Evolutionary conservation across 2,888 invertebrate genomes (phyloP).

Genomic region (Callyntrura guangdongensis): DNA sequence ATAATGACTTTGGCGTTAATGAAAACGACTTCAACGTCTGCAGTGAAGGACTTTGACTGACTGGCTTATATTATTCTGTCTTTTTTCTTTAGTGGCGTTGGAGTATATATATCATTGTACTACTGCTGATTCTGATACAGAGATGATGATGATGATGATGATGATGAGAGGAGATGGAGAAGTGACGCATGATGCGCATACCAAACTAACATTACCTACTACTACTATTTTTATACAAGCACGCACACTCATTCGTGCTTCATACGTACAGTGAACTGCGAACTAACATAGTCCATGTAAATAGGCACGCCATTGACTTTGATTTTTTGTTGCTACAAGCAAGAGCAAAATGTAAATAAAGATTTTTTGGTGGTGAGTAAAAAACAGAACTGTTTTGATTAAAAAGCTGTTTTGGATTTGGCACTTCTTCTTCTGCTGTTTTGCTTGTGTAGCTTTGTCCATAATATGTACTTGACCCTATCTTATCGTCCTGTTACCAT

Average conservation of each 20-base stretch:
- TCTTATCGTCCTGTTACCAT: conserved; percentile 9
- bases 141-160: neutral
- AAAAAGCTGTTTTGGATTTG: conserved; percentile 6
- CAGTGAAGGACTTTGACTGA: conserved; percentile 75
- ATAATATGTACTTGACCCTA: conserved; percentile 3
- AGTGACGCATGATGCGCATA: neutral
- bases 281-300: neutral
- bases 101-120: neutral
- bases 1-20: conserved; percentile 81
- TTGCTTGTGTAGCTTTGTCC: neutral
- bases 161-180: too few species aligned
- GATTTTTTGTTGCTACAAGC: neutral
- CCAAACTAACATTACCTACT: conserved; percentile 19
- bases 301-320: conserved; percentile 42
- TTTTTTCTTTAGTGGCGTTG: conserved; percentile 22
- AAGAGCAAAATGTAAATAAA: conserved; percentile 21
- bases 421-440: neutral
- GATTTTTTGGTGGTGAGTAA: neutral
- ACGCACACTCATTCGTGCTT: neutral
- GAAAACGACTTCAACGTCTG: conserved; percentile 78
- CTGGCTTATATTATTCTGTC: conserved; percentile 65
- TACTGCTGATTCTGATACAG: neutral
- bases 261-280: conserved; percentile 39
- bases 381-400: conserved; percentile 15
- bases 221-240: neutral